A percentile compares a stretch with the other conserved stretches of the same genome.
Evolutionary conservation across 2,888 invertebrate genomes (phyloP).

Genomic region (Anticlea derivata): DNA sequence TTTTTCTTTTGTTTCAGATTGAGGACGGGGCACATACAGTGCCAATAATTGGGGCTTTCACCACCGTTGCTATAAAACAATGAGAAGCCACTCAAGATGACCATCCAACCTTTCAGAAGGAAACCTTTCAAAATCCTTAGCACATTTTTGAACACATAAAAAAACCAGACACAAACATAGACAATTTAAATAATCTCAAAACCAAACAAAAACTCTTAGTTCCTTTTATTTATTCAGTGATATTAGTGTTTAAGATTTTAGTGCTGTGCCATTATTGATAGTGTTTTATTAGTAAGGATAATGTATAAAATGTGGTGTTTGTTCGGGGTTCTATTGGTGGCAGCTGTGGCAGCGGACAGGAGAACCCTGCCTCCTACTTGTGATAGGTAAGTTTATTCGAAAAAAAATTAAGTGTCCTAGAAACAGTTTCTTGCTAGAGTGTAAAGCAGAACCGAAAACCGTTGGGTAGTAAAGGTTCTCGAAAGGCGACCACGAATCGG

Average conservation of each 20-base stretch:
- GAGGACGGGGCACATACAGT: slow-evolving; percentile 46
- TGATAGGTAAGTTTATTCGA: slow-evolving; percentile 70
- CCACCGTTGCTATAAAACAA: slow-evolving; percentile 48
- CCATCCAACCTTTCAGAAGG: slow-evolving; percentile 59
- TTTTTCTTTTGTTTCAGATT: slow-evolving; percentile 63
- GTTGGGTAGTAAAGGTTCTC: too few relatives aligned
- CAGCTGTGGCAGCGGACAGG: slow-evolving; percentile 63
- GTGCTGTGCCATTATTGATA: slow-evolving; percentile 60
- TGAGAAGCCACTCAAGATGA: slow-evolving; percentile 70
- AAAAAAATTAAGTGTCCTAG: too few relatives aligned
- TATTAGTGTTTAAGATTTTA: slow-evolving; percentile 64
- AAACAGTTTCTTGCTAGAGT: too few relatives aligned
- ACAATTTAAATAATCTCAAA: slow-evolving; percentile 26
- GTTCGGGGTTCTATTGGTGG: slow-evolving; percentile 51
- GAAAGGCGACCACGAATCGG: too few relatives aligned
- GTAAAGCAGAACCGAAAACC: too few relatives aligned
- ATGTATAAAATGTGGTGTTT: slow-evolving; percentile 61
- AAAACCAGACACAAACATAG: slow-evolving; percentile 8
- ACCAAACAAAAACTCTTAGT: slow-evolving; percentile 42
- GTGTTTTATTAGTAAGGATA: slow-evolving; percentile 41
- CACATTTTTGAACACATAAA: slow-evolving; percentile 74
- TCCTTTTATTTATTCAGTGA: slow-evolving; percentile 66
- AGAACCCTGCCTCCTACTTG: slow-evolving; percentile 79
- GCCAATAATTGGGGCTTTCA: slow-evolving; percentile 41
- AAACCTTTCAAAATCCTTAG: slow-evolving; percentile 66